Evolutionary conservation across 2,888 invertebrate species (phyloP).

Genomic region (Andrena flavipes): DNA sequence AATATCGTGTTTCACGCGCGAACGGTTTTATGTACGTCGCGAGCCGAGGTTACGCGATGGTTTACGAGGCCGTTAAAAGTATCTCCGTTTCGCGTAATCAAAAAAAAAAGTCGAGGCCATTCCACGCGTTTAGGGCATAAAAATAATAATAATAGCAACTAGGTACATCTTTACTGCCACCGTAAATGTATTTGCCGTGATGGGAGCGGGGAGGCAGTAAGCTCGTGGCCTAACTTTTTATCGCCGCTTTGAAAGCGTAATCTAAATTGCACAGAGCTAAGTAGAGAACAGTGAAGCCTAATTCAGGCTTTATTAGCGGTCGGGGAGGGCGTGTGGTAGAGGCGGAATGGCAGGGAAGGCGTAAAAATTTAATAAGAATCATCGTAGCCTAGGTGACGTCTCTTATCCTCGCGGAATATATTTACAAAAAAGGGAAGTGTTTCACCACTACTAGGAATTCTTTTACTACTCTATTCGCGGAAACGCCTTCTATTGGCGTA

Average conservation of each 20-base stretch:
- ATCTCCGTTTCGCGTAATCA: constrained; percentile 17
- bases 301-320: constrained; percentile 16
- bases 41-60: constrained; percentile 41
- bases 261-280: constrained; percentile 20
- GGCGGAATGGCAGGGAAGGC: background rate
- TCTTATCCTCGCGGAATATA: background rate
- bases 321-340: background rate
- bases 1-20: background rate
- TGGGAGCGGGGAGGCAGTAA: background rate
- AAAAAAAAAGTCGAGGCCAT: background rate
- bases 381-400: background rate
- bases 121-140: background rate
- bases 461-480: background rate
- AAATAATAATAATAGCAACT: constrained; percentile 21
- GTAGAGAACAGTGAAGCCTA: background rate
- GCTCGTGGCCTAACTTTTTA: constrained; percentile 15
- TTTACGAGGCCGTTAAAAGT: constrained; percentile 64
- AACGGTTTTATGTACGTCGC: constrained; percentile 14
- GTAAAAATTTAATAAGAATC: constrained; percentile 29
- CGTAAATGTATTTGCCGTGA: background rate
- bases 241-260: constrained; percentile 17
- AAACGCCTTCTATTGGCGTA: background rate
- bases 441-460: no score
- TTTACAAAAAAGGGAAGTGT: background rate
- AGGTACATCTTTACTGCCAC: constrained; percentile 17